Percentiles rank a stretch among this genome's conserved stretches.
phyloP scores from a whole-genome alignment of 2,888 invertebrate species.

The Sisyra terminalis region DNA sequence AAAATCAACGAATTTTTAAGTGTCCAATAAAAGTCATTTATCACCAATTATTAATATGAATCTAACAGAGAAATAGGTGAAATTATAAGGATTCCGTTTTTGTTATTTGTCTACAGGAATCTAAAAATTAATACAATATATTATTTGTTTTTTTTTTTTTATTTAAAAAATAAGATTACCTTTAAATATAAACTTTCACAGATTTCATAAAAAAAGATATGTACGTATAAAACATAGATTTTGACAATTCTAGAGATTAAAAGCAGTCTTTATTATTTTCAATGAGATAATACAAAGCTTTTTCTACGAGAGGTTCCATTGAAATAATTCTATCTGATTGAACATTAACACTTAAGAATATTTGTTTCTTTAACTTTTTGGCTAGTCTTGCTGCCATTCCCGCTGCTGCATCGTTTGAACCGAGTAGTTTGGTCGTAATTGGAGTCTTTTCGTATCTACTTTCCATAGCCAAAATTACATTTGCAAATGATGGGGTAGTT shows the following conservation, averaged over 20 bases:
- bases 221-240: too few relatives aligned
- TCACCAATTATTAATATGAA: too few relatives aligned
- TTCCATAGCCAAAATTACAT: slow-evolving; percentile 24
- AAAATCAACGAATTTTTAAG: too few relatives aligned
- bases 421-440: not conserved
- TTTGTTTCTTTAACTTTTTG: slow-evolving; percentile 4
- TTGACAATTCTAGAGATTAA: not conserved
- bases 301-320: not conserved
- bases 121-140: too few relatives aligned
- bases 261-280: slow-evolving; percentile 1
- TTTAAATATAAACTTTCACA: too few relatives aligned
- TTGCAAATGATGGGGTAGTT: slow-evolving; percentile 21
- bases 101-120: too few relatives aligned
- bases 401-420: not conserved
- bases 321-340: not conserved
- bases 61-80: too few relatives aligned
- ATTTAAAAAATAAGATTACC: too few relatives aligned
- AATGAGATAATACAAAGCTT: slow-evolving; percentile 1
- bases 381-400: not conserved
- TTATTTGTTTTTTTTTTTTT: too few relatives aligned
- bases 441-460: not conserved
- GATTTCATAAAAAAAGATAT: too few relatives aligned
- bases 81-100: too few relatives aligned
- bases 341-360: slow-evolving; percentile 1
- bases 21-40: too few relatives aligned